These are phyloP conservation scores for Carassius auratus DNA, from an alignment of 2,113 vertebrate genomes.

Conservation along the genomic window DNA sequence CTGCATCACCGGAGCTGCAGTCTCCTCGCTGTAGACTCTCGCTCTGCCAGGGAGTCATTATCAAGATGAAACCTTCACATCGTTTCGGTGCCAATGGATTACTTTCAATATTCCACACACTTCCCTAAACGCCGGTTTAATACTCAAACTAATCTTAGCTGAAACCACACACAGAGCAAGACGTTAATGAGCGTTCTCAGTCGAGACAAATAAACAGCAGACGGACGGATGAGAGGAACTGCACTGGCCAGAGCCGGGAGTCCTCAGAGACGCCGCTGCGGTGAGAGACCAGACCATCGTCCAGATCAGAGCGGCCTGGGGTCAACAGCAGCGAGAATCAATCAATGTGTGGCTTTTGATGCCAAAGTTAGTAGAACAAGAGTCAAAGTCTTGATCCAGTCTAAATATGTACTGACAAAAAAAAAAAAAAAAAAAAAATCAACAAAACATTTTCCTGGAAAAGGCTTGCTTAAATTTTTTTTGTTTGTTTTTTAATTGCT, in stretches of 20 bases:
- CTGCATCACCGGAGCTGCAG: conserved; percentile 48
- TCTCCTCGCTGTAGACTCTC: conserved; percentile 19
- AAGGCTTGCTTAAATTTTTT: too few relatives aligned
- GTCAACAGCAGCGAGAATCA: not conserved
- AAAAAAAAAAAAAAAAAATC: too few relatives aligned
- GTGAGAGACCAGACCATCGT: not conserved
- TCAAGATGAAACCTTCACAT: not conserved
- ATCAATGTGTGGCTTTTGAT: not conserved
- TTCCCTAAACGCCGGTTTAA: not conserved
- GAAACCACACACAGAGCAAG: not conserved
- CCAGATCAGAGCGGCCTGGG: not conserved
- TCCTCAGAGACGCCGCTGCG: not conserved
- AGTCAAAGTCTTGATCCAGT: too few relatives aligned
- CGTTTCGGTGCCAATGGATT: not conserved
- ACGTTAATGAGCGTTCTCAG: too few relatives aligned
- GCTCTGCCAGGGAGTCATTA: not conserved
- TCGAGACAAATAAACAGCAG: too few relatives aligned
- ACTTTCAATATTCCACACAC: not conserved
- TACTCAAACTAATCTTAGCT: not conserved
- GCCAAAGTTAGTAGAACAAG: too few relatives aligned
- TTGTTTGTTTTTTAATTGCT: too few relatives aligned
- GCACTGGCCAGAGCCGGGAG: not conserved
- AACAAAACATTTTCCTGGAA: too few relatives aligned
- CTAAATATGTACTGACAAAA: too few relatives aligned
- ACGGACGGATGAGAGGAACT: too few relatives aligned